Base-by-base conservation (phyloP, 64 coral and sea anemone species). In the Montipora foliosa region DNA sequence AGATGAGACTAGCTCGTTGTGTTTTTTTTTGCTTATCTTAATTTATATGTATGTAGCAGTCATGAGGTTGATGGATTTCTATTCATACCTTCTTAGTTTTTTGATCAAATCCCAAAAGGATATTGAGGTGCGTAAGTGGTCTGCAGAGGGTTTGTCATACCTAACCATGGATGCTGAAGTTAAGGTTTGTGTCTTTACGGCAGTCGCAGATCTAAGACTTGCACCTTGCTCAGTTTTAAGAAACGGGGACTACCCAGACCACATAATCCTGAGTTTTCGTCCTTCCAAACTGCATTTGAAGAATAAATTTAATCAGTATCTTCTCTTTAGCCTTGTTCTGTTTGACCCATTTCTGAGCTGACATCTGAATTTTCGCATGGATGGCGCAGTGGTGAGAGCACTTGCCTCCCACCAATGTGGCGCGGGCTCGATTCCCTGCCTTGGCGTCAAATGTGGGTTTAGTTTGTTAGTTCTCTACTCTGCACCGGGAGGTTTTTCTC, bases 161-260 rank as follows among this genome's bases (percentile, higher is more conserved):
- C 76, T 98, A 3, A 92, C 94, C 2, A 96, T 98, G 94, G 97
- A 98, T 47, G 97, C 97, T 57, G 94, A 98, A 76, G 97, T 99
- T 9, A 99, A 99, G 87, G 97, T 99, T 71, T 20, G 19, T 71
- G 68, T 24, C 1, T 14, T 7, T 0, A 55, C 6, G 52, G 10
- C 52, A 55, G 52, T 7, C 52, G 52, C 52, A 55, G 52, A 55
- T 55, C 52, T 55, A 10, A 10, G 6, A 7, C 52, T 55, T 55
- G 52, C 29, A 37, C 29, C 29, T 37, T 37, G 29, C 29, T 37
- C 29, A 55, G 52, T 10, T 10, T 7, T 55, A 49, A 19, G 47
- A 53, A 48, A 2, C 44, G 61, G 61, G 10, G 12, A 66, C 61
- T 66, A 14, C 15, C 4, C 15, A 66, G 61, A 66, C 15, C 15